Evolutionary conservation across 2,888 invertebrate species (phyloP), one percentile per base, ranked within the genome.

Genomic region (Malacosoma neustria): DNA sequence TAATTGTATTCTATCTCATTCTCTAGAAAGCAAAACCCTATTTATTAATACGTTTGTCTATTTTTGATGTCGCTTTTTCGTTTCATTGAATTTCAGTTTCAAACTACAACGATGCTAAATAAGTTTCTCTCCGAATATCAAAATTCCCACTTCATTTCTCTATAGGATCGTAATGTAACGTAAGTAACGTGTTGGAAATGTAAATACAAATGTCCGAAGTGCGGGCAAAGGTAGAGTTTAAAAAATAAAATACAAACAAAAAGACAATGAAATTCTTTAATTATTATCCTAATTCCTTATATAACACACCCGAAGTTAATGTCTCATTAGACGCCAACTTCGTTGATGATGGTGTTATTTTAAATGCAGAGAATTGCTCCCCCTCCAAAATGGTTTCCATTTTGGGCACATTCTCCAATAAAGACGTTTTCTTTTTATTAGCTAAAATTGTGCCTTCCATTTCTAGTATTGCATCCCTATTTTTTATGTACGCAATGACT

Each of bases 301-400:
- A 5, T 43, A 32, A 13, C 48, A 38, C 35, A 50, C 49, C 32
- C 46, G 36, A 35, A 33, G 22, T 31, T 43, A n/a, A n/a, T n/a
- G n/a, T 40, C 34, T 40, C 35, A 32, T 45, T 34, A 22, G 36
- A 14, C 3, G 34, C 3, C 31, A 36, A 33, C 30, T 53, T 40
- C 33, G 37, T 44, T 39, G 40, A 44, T 31, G 54, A 44, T n/a
- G 35, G 14, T 29, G 41, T 46, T 13, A 51, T 15, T 4, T 48
- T 49, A 43, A 59, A 60, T 7, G 55, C 32, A 33, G 45, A 43
- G 41, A 62, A 60, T 36, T 57, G 59, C 54, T 69, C 60, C 29
- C 59, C 60, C 56, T 76, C 75, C 30, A 54, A 36, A 35, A 74
- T 75, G 4, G 75, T 72, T 51, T 76, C 69, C 67, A 76, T 64